Evolutionary conservation across 2,888 invertebrate species (phyloP).

Genomic region (Dinocampus coccinellae): DNA sequence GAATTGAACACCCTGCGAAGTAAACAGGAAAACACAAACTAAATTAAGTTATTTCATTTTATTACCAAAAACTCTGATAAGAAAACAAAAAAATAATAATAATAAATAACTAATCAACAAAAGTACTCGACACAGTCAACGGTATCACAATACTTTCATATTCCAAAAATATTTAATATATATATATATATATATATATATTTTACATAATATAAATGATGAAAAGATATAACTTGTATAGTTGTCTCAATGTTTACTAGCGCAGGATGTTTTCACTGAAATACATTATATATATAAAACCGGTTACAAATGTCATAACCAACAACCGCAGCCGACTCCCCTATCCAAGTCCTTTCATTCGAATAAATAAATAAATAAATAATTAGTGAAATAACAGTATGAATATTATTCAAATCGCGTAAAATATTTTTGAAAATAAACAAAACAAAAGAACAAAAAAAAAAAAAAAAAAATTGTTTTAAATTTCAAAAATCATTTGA

Average conservation of each 20-base stretch:
- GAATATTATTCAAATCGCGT: not conserved
- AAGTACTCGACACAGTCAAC: not conserved
- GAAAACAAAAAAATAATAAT: constrained; percentile 14
- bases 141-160: constrained; percentile 16
- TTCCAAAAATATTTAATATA: not conserved
- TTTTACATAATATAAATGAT: not conserved
- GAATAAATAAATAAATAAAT: constrained; percentile 10
- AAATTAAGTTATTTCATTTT: constrained; percentile 6
- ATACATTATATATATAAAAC: not conserved
- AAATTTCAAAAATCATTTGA: too few relatives aligned
- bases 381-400: not conserved
- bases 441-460: too few relatives aligned
- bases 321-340: not conserved
- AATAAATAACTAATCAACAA: not conserved
- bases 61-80: constrained; percentile 9
- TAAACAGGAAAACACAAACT: constrained; percentile 42
- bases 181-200: not conserved
- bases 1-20: constrained; percentile 47
- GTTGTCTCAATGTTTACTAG: constrained; percentile 14
- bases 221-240: not conserved
- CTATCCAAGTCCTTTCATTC: not conserved
- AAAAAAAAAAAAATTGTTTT: too few relatives aligned
- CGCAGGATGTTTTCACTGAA: not conserved
- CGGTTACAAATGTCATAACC: constrained; percentile 14
- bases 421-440: too few relatives aligned